Evolutionary conservation across 2,113 vertebrate species (phyloP).

Genomic region (Corvus moneduloides): DNA sequence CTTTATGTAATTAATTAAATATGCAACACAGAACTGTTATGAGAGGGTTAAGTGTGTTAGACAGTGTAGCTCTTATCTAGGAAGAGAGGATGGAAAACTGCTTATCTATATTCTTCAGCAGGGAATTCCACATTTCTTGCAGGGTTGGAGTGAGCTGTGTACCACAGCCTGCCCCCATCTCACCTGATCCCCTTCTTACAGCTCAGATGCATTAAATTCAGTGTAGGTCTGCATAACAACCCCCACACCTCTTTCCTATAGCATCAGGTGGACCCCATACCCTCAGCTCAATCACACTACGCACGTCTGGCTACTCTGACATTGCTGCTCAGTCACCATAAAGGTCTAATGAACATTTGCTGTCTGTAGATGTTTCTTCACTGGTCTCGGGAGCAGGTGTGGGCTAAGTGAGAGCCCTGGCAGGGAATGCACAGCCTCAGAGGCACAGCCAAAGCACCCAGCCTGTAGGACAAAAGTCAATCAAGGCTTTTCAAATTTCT

Average conservation of each 20-base stretch:
- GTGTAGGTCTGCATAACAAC: not conserved
- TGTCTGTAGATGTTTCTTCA: not conserved
- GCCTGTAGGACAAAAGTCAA: not conserved
- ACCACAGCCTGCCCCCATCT: not conserved
- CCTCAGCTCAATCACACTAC: not conserved
- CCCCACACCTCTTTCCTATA: not conserved
- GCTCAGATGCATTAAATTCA: not conserved
- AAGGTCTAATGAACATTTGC: not conserved
- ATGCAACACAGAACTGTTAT: not conserved
- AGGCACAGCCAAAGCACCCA: not conserved
- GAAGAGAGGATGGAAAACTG: not conserved
- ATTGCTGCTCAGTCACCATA: not conserved
- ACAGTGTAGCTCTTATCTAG: not conserved
- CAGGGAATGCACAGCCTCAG: not conserved
- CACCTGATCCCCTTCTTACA: not conserved
- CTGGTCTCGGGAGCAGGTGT: not conserved
- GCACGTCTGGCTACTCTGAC: not conserved
- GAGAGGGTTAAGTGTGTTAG: not conserved
- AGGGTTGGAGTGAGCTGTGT: not conserved
- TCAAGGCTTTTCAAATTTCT: not conserved
- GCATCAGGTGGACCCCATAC: too few relatives aligned
- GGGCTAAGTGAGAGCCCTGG: not conserved
- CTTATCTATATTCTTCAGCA: not conserved
- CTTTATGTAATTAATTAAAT: not conserved
- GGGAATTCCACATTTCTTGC: not conserved